phyloP scores from a whole-genome alignment of 2,113 vertebrate species.

The Cheirogaleus medius region DNA sequence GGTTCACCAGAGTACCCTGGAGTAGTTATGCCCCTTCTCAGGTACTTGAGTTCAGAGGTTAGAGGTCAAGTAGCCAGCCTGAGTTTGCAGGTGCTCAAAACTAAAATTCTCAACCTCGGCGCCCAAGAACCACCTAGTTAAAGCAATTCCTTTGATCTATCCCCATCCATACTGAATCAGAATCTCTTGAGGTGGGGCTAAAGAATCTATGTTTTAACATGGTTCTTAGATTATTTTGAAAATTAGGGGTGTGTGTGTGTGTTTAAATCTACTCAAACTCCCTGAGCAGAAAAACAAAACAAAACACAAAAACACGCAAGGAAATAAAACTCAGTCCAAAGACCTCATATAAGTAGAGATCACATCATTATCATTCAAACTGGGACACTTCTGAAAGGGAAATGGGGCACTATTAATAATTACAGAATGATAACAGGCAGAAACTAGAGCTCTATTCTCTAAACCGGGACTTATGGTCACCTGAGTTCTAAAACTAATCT shows the following conservation, averaged over 20 bases:
- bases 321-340: constrained; percentile 8
- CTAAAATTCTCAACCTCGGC: neutral
- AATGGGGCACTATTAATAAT: neutral
- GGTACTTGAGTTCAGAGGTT: neutral
- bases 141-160: neutral
- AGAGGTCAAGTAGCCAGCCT: neutral
- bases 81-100: neutral
- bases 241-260: neutral
- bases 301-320: neutral
- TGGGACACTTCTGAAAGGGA: neutral
- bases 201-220: neutral
- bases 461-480: neutral
- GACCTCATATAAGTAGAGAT: neutral
- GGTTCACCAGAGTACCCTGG: neutral
- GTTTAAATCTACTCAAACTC: neutral
- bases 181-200: neutral
- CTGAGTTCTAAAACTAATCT: neutral
- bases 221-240: neutral
- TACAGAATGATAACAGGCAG: neutral
- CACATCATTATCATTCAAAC: neutral
- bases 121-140: neutral
- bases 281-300: neutral
- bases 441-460: neutral
- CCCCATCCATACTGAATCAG: neutral
- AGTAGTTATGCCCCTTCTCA: fast-evolving